Conservation (phyloP, 2,888 invertebrate genomes). For the Noctua janthe region DNA sequence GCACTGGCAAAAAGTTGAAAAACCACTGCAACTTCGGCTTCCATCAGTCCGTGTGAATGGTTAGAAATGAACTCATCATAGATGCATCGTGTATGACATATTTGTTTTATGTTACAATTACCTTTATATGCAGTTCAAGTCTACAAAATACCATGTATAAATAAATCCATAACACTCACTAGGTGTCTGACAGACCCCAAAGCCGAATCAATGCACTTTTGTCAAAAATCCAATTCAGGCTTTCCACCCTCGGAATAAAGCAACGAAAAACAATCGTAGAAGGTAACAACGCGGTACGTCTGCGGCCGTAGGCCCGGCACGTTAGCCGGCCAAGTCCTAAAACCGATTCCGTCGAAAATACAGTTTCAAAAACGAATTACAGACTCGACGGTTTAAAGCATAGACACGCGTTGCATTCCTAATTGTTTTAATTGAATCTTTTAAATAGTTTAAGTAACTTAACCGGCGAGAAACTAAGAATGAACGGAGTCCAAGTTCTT, state of each 20-base stretch:
- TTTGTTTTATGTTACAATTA: not conserved
- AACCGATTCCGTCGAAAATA: slow-evolving; percentile 82
- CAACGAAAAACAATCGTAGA: slow-evolving; percentile 34
- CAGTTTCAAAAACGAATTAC: slow-evolving; percentile 78
- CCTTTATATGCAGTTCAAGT: not conserved
- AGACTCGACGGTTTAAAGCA: slow-evolving; percentile 44
- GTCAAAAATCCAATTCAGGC: slow-evolving; percentile 9
- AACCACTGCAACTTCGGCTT: not conserved
- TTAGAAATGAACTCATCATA: not conserved
- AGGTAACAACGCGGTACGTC: slow-evolving; percentile 40
- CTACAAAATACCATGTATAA: not conserved
- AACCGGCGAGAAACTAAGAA: slow-evolving; percentile 15
- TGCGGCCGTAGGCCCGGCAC: slow-evolving; percentile 75
- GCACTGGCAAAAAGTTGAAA: slow-evolving; percentile 36
- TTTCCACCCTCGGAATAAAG: slow-evolving; percentile 8
- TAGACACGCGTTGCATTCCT: slow-evolving; percentile 55
- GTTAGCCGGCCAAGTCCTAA: slow-evolving; percentile 75
- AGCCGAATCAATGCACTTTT: slow-evolving; percentile 8
- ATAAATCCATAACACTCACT: slow-evolving; percentile 1
- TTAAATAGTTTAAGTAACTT: slow-evolving; percentile 25
- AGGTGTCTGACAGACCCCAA: not conserved
- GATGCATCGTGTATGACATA: not conserved
- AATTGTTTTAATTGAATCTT: slow-evolving; percentile 50
- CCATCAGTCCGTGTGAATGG: not conserved
- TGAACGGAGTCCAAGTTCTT: not conserved